Evolutionary conservation across 2,888 invertebrate species (phyloP), one percentile per base, ranked within the genome.

Genomic region (Rhodophaea formosa): DNA sequence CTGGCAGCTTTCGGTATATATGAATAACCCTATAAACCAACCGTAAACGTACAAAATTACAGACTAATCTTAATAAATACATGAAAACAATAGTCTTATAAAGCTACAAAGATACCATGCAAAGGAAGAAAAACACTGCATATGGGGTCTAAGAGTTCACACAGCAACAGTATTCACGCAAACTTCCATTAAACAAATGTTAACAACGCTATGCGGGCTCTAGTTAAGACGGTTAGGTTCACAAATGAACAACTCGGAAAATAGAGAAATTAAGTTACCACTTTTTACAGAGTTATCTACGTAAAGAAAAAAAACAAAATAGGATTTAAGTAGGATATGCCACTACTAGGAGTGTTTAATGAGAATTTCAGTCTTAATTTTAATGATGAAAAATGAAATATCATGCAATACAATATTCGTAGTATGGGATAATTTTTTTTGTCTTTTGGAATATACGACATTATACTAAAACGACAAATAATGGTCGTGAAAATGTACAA

Each of bases 231-330:
- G 56, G 57, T 59, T 61, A 62, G 55, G 60, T 46, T 60, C 61
- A 44, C 59, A 66, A 61, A 63, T 66, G n/a, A 65, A 63, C 65
- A 49, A 67, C 71, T 74, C 70, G 74, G 69, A 76, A 76, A 79
- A 79, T 69, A 80, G 88, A 89, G 88, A 89, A 88, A 88, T 88
- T 89, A 89, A 74, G 76, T 82, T 88, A 89, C 88, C 88, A 89
- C 88, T 88, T 88, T 86, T 82, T 70, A 81, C 76, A 77, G 79
- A 78, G 23, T 23, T 70, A 71, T 69, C 73, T 75, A 77, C 69
- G 57, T 62, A 54, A 49, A 68, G 62, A 53, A 59, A 59, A 66
- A 67, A 69, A 61, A 56, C 59, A 62, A 63, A 65, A 70, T 16
- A 59, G 53, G 69, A 64, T 58, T 47, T 63, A 59, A 65, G 39